Evolutionary conservation across 1,140 invertebrate species (phyloP).

Genomic region (Macrosteles quadrilineatus): DNA sequence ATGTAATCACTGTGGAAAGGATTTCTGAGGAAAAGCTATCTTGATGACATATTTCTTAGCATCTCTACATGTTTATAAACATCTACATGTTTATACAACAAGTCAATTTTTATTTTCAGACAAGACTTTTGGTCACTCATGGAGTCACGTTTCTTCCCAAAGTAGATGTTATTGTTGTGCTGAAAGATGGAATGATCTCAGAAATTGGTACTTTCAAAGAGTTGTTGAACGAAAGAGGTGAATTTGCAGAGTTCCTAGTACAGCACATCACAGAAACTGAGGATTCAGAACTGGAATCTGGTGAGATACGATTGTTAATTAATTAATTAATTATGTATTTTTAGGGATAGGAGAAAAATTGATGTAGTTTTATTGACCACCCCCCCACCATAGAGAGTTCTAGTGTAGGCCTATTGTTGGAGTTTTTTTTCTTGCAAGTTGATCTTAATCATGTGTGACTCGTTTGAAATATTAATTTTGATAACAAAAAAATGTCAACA

Average conservation of each 20-base stretch:
- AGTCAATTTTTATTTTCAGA: slow-evolving; percentile 49
- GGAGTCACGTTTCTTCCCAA: slow-evolving; percentile 85
- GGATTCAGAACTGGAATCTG: slow-evolving; percentile 43
- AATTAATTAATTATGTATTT: neutral
- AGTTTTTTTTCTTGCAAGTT: too few relatives aligned
- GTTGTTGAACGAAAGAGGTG: slow-evolving; percentile 73
- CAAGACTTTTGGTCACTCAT: slow-evolving; percentile 84
- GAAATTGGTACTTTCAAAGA: slow-evolving; percentile 83
- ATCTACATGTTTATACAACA: too few relatives aligned
- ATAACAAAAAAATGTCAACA: too few relatives aligned
- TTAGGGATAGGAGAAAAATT: neutral
- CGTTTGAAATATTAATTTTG: too few relatives aligned
- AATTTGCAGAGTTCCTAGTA: slow-evolving; percentile 77
- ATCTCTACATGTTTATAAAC: too few relatives aligned
- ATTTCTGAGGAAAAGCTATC: too few relatives aligned
- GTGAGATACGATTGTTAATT: too few relatives aligned
- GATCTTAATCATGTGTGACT: too few relatives aligned
- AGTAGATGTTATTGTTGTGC: slow-evolving; percentile 82
- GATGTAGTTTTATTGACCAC: neutral
- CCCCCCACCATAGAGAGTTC: neutral
- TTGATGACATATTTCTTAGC: too few relatives aligned
- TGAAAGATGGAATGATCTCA: slow-evolving; percentile 79
- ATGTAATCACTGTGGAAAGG: too few relatives aligned
- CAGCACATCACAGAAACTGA: slow-evolving; percentile 71
- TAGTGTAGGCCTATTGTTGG: neutral